These are phyloP conservation scores for Phengaris arion DNA, from an alignment of 2,888 invertebrate species.

Conservation along the genomic window DNA sequence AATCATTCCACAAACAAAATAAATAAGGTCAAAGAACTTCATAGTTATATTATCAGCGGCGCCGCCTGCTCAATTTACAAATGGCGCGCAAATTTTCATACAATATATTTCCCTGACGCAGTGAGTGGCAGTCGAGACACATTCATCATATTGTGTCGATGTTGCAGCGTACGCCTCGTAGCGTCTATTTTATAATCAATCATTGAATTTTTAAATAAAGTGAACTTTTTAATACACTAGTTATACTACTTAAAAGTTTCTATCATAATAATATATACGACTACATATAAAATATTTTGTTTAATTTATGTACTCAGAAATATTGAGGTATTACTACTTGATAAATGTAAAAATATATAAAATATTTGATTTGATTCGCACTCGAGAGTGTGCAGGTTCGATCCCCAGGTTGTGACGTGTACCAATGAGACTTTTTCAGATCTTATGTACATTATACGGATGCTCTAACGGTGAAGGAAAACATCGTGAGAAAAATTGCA, in stretches of 20 bases:
- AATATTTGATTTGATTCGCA: too few species aligned
- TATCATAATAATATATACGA: too few species aligned
- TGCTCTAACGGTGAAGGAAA: too few species aligned
- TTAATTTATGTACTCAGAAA: too few species aligned
- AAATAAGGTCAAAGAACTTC: background rate
- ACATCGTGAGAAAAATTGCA: too few species aligned
- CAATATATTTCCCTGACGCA: slow-evolving; percentile 36
- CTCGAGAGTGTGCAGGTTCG: too few species aligned
- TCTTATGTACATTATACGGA: too few species aligned
- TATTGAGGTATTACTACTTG: too few species aligned
- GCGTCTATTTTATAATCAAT: slow-evolving; percentile 33
- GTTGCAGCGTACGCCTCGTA: slow-evolving; percentile 36
- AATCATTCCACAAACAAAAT: background rate
- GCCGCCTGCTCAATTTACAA: slow-evolving; percentile 26
- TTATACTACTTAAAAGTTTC: background rate
- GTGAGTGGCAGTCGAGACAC: slow-evolving; percentile 37
- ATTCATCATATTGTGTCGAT: slow-evolving; percentile 44
- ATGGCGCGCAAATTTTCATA: slow-evolving; percentile 32
- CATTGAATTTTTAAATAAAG: slow-evolving; percentile 28
- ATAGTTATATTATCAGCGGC: background rate
- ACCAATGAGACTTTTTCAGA: too few species aligned
- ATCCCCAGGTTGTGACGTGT: too few species aligned
- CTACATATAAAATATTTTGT: too few species aligned
- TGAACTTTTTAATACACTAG: background rate
- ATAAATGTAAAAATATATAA: too few species aligned